Conservation (phyloP, 2,888 invertebrate genomes). For the Aproaerema taeniolella region DNA sequence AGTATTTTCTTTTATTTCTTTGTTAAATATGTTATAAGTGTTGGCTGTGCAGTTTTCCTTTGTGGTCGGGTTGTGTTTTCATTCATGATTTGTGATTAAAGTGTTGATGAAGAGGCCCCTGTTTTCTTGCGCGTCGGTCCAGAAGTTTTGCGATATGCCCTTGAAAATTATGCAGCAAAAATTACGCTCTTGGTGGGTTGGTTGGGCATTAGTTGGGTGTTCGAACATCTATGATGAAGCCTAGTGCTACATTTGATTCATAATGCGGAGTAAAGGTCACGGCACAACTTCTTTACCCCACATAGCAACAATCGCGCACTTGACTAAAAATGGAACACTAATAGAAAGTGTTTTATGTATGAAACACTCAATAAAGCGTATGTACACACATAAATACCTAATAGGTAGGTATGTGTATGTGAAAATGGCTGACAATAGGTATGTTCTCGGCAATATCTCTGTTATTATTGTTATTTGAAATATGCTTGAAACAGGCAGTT, state of each 20-base stretch:
- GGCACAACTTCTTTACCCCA: constrained; percentile 33
- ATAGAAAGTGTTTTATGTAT: constrained; percentile 55
- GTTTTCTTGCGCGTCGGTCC: constrained; percentile 40
- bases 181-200: constrained; percentile 9
- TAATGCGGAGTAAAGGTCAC: constrained; percentile 31
- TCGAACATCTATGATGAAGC: constrained; percentile 27
- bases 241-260: constrained; percentile 38
- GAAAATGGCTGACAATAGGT: constrained; percentile 39
- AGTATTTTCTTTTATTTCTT: constrained; percentile 73
- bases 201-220: constrained; percentile 6
- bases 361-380: constrained; percentile 35
- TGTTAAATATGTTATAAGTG: constrained; percentile 51
- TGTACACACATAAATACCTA: constrained; percentile 25
- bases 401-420: constrained; percentile 35
- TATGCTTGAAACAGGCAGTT: no score
- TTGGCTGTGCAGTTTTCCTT: constrained; percentile 40
- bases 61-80: constrained; percentile 45
- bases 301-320: constrained; percentile 56
- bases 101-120: constrained; percentile 27
- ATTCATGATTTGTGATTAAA: constrained; percentile 60
- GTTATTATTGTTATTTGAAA: no score
- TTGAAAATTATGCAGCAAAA: constrained; percentile 77
- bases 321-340: constrained; percentile 67
- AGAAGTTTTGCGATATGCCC: constrained; percentile 53
- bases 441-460: constrained; percentile 18